These are phyloP conservation scores for Micrasema longulum DNA, from an alignment of 1,140 invertebrate genomes.

Conservation along the genomic window DNA sequence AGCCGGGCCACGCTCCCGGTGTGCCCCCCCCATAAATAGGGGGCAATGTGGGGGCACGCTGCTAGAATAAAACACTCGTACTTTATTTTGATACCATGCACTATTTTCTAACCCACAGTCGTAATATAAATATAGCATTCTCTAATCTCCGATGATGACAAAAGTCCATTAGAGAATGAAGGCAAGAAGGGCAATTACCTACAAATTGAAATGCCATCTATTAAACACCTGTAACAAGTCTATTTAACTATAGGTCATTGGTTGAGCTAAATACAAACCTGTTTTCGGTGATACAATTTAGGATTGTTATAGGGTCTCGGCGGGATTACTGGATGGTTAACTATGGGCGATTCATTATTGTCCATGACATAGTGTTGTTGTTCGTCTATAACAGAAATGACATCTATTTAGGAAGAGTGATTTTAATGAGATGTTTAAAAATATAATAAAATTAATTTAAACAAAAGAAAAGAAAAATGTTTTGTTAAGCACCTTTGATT, in stretches of 20 bases:
- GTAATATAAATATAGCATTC: neutral
- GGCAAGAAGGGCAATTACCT: no score
- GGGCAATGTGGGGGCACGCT: conserved; percentile 42
- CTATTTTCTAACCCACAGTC: no score
- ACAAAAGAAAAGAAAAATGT: conserved; percentile 9
- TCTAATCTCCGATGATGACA: no score
- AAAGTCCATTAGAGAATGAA: no score
- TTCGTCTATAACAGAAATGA: conserved; percentile 67
- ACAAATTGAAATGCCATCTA: no score
- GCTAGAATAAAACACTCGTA: conserved; percentile 34
- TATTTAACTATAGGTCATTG: no score
- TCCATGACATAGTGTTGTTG: conserved; percentile 72
- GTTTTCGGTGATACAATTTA: conserved; percentile 44
- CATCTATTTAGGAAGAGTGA: conserved; percentile 8
- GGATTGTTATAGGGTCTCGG: conserved; percentile 36
- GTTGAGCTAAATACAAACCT: conserved; percentile 44
- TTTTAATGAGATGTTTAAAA: no score
- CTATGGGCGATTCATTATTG: conserved; percentile 62
- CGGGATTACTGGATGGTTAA: conserved; percentile 34
- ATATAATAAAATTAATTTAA: no score
- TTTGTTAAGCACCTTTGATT: conserved; percentile 79
- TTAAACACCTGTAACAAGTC: no score
- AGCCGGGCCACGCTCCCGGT: conserved; percentile 48
- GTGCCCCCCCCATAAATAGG: conserved; percentile 50
- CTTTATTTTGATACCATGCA: no score